Evolutionary conservation across 2,888 invertebrate species (phyloP), one percentile per base, ranked within the genome.

Genomic region (Drosophila setosimentum): DNA sequence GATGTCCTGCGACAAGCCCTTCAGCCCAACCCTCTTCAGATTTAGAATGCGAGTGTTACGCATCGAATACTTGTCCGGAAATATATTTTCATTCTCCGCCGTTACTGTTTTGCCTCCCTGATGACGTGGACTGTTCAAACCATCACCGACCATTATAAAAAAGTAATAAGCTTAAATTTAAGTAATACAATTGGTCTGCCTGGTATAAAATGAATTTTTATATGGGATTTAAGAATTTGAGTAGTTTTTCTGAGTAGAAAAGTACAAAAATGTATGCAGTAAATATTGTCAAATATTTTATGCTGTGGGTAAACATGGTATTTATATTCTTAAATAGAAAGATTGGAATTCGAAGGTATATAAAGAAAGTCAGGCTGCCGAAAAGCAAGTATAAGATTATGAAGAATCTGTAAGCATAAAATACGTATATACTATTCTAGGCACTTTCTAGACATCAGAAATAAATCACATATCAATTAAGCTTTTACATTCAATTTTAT

Each of bases 41-140:
- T 27, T 60, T 1, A 86, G 61, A 0, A 60, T 7, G 1, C 85
- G 80, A 0, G 82, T 73, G 13, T 78, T 72, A 0, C 85, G 80
- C 90, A 86, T 82, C 11, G 51, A 8, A 30, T 89, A 82, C 53
- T 85, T 86, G 32, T 87, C 88, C 0, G 88, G 88, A 30, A 55
- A 73, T 0, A 24, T 30, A 0, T 32, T 50, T 0, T 29, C 10
- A 8, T n/a, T 27, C 0, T 63, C 55, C 1, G 45, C 24, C 0
- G 11, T 0, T 0, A 3, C 24, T 1, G n/a, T 2, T 24, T 60
- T 62, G 2, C 80, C 77, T 13, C 85, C 77, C 40, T 87, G 88
- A 24, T 29, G 35, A 7, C 85, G 73, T 0, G 85, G 85, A 60
- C 82, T 82, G 27, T 86, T 86, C 8, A 89, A 57, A 11, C 85